These are phyloP conservation scores for Octomys mimax DNA, from an alignment of 2,797 vertebrate genomes.

Conservation along the genomic window DNA sequence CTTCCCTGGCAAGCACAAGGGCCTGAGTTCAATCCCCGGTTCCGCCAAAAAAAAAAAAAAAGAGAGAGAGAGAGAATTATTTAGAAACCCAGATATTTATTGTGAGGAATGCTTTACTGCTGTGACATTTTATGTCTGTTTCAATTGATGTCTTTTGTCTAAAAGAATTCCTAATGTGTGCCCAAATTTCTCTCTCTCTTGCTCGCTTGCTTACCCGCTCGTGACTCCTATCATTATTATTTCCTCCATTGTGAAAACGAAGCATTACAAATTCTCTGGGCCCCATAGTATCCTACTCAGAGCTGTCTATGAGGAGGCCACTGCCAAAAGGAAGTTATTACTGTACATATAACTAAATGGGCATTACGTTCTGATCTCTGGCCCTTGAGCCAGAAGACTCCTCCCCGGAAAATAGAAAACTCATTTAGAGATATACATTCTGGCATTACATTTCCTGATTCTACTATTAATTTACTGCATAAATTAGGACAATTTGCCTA, in stretches of 20 bases:
- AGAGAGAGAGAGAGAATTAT: background rate
- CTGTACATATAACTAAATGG: background rate
- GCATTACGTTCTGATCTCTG: background rate
- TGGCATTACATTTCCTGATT: background rate
- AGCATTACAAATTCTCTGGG: background rate
- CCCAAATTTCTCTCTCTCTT: background rate
- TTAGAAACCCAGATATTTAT: constrained; percentile 36
- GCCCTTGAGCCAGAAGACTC: background rate
- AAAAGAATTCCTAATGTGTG: constrained; percentile 35
- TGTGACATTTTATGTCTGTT: background rate
- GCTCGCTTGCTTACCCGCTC: no score
- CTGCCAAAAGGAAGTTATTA: background rate
- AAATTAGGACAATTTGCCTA: constrained; percentile 6
- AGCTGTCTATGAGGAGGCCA: background rate
- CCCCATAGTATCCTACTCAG: background rate
- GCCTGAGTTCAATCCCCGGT: no score
- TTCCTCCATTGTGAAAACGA: constrained; percentile 54
- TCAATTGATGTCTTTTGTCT: constrained; percentile 23
- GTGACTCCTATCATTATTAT: background rate
- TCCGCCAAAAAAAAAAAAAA: no score
- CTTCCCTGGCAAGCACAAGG: no score
- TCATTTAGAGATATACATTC: background rate
- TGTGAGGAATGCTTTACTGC: background rate
- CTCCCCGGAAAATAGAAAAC: background rate
- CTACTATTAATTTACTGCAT: background rate